Percentiles rank a stretch among this genome's conserved stretches.
Evolutionary conservation across 2,888 invertebrate species (phyloP).

Genomic region (Physocephala rufipes): DNA sequence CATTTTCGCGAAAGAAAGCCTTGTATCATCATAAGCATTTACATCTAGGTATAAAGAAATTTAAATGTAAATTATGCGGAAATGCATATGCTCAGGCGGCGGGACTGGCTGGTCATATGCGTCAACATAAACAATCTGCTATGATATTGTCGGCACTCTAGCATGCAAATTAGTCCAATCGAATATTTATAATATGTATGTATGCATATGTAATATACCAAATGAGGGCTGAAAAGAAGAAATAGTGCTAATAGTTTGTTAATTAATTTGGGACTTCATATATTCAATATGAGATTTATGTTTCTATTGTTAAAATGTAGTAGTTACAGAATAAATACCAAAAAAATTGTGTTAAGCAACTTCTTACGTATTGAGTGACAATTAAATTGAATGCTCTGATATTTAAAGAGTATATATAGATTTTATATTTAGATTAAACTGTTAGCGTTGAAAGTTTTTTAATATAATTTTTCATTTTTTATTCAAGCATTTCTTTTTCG

Average conservation of each 20-base stretch:
- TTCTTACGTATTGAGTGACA: neutral
- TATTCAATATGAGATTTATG: too few relatives aligned
- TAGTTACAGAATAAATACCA: too few relatives aligned
- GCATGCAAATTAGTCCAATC: too few relatives aligned
- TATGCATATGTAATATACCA: neutral
- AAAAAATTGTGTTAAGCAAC: too few relatives aligned
- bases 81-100: conserved; percentile 56
- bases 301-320: too few relatives aligned
- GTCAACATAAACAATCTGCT: conserved; percentile 38
- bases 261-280: too few relatives aligned
- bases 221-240: neutral
- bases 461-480: neutral
- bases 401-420: neutral
- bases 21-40: conserved; percentile 54
- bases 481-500: neutral
- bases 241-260: neutral
- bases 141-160: too few relatives aligned
- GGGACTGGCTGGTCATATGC: conserved; percentile 56
- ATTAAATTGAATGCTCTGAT: neutral
- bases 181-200: too few relatives aligned
- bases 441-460: neutral
- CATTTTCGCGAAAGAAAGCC: conserved; percentile 53
- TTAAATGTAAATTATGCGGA: conserved; percentile 55
- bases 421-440: conserved; percentile 13
- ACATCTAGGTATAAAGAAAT: conserved; percentile 52